Conservation (phyloP, 2,888 invertebrate genomes). For the Heliconius sara region DNA sequence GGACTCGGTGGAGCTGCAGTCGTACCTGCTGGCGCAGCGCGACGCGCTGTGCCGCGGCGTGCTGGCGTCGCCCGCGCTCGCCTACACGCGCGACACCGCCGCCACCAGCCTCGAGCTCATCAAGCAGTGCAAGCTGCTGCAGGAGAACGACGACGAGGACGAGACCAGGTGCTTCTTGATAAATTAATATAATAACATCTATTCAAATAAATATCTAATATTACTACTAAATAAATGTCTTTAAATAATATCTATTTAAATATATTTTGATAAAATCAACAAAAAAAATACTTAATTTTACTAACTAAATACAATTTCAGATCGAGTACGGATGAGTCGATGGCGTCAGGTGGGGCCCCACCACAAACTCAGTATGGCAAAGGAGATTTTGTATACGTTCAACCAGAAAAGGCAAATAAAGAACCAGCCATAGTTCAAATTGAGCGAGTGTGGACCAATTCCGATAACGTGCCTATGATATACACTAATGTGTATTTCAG, state of each 20-base stretch:
- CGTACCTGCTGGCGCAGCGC: constrained; percentile 92
- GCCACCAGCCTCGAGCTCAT: constrained; percentile 89
- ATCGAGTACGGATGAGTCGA: constrained; percentile 77
- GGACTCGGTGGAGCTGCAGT: constrained; percentile 96
- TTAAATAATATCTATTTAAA: no score
- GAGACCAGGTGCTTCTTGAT: constrained; percentile 71
- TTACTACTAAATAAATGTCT: no score
- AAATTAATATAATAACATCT: no score
- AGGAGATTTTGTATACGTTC: constrained; percentile 97
- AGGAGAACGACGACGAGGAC: constrained; percentile 86
- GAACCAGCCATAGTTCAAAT: constrained; percentile 93
- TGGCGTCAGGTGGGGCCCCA: constrained; percentile 74
- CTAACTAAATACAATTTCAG: constrained; percentile 51
- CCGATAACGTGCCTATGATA: constrained; percentile 92
- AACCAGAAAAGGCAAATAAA: constrained; percentile 86
- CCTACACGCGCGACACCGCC: constrained; percentile 90
- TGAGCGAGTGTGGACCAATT: constrained; percentile 94
- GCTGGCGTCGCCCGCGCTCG: constrained; percentile 93
- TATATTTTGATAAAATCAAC: no score
- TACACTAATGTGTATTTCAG: constrained; percentile 94
- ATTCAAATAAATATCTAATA: no score
- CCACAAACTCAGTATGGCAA: constrained; percentile 73
- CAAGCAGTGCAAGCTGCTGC: constrained; percentile 80
- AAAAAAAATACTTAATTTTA: no score
- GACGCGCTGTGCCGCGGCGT: constrained; percentile 89